These are phyloP conservation scores for Lepidurus couesii DNA, from an alignment of 1,140 invertebrate species.

Conservation along the genomic window DNA sequence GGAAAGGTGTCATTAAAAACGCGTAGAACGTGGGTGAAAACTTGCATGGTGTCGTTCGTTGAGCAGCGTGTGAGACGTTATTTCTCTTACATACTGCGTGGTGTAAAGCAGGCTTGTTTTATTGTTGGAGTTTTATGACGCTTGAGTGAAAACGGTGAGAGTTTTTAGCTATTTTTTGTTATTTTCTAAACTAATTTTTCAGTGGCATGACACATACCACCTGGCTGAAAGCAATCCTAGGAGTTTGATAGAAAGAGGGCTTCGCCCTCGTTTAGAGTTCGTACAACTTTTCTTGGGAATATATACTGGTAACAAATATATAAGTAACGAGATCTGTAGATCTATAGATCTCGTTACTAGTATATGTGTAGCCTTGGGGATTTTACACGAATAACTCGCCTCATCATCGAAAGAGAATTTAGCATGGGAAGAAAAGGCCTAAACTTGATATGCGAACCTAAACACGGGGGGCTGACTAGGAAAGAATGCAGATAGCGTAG, in stretches of 20 bases:
- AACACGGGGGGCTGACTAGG: neutral
- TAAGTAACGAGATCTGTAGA: too few relatives aligned
- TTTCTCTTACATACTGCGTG: neutral
- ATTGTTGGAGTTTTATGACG: neutral
- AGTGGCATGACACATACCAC: neutral
- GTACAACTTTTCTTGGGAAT: neutral
- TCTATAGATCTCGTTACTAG: too few relatives aligned
- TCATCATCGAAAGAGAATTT: slow-evolving; percentile 3
- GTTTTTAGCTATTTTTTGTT: neutral
- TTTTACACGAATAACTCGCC: neutral
- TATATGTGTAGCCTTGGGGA: neutral
- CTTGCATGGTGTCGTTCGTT: neutral
- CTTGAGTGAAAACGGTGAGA: slow-evolving; percentile 6
- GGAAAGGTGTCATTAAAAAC: neutral
- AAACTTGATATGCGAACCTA: slow-evolving; percentile 5
- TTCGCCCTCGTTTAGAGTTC: neutral
- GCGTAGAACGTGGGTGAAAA: neutral
- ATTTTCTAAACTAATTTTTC: neutral
- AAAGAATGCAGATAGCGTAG: neutral
- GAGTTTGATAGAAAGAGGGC: neutral
- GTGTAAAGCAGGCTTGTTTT: neutral
- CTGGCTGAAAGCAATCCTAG: neutral
- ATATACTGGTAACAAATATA: neutral
- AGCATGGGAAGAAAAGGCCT: neutral
- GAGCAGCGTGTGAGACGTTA: neutral